Evolutionary conservation across 2,888 invertebrate species (phyloP).

Genomic region (Clanis bilineata): DNA sequence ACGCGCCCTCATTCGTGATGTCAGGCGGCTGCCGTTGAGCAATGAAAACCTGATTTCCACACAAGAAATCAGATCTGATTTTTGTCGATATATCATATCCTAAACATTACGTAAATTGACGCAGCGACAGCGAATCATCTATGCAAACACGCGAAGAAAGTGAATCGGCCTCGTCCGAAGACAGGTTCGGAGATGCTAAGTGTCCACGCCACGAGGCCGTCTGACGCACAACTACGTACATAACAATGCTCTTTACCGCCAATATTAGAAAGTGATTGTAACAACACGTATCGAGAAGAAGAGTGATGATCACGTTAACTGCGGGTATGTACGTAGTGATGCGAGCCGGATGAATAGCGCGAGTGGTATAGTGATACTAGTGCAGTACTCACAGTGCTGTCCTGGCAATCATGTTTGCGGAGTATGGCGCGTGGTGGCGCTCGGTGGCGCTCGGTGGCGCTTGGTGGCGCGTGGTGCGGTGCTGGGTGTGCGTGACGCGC

Average conservation of each 20-base stretch:
- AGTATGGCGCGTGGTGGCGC: neutral
- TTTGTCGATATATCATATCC: conserved; percentile 43
- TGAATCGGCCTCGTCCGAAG: conserved; percentile 41
- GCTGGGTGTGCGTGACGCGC: conserved; percentile 37
- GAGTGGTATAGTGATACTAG: neutral
- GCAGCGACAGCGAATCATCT: conserved; percentile 29
- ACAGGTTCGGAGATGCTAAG: conserved; percentile 41
- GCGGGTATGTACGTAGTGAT: conserved; percentile 12
- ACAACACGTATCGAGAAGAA: conserved; percentile 15
- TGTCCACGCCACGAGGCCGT: conserved; percentile 14
- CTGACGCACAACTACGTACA: conserved; percentile 35
- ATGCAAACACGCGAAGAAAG: conserved; percentile 59
- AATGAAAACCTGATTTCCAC: conserved; percentile 77
- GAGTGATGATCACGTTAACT: neutral
- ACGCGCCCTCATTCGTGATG: conserved; percentile 77
- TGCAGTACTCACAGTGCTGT: conserved; percentile 68
- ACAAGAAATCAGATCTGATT: conserved; percentile 67
- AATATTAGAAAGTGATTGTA: conserved; percentile 62
- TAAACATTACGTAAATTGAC: conserved; percentile 46
- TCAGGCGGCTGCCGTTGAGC: conserved; percentile 67
- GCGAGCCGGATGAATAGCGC: neutral
- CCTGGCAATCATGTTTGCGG: conserved; percentile 62
- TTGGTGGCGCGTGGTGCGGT: conserved; percentile 31
- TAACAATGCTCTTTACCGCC: conserved; percentile 36
- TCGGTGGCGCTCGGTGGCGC: conserved; percentile 31